phyloP scores from a whole-genome alignment of 2,888 invertebrate species.

The Lycia hirtaria region DNA sequence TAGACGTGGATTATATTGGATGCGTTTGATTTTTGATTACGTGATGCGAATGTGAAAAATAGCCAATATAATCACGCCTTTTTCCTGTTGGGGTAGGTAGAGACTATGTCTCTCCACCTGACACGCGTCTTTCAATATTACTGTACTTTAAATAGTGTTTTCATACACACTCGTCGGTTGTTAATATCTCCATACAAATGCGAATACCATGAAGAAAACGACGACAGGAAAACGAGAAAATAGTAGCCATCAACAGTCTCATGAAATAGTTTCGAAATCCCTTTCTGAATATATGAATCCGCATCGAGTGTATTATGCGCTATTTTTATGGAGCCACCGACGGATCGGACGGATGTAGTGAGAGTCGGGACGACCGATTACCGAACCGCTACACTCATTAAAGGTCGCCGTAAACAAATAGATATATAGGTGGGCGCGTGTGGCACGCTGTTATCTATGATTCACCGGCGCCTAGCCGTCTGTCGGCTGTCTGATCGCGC shows the following conservation, averaged over 20 bases:
- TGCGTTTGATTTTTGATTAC: too few species aligned
- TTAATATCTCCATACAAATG: too few species aligned
- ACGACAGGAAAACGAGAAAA: not conserved
- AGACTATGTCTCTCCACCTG: too few species aligned
- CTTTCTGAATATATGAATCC: not conserved
- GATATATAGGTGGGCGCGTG: conserved; percentile 74
- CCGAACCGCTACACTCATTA: conserved; percentile 71
- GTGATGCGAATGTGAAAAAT: too few species aligned
- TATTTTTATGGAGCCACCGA: conserved; percentile 69
- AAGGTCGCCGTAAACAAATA: conserved; percentile 80
- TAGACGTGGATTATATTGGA: too few species aligned
- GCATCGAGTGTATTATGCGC: conserved; percentile 41
- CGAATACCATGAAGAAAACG: not conserved
- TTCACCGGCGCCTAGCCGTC: conserved; percentile 83
- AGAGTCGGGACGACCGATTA: conserved; percentile 65
- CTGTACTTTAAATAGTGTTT: too few species aligned
- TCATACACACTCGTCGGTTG: too few species aligned
- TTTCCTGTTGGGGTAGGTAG: too few species aligned
- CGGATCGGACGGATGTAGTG: conserved; percentile 53
- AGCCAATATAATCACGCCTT: too few species aligned
- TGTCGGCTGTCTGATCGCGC: conserved; percentile 76
- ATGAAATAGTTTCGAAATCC: not conserved
- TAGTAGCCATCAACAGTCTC: not conserved
- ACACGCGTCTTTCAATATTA: too few species aligned
- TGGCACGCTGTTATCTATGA: conserved; percentile 78